Conservation (phyloP, 1,140 invertebrate species). For the Radopholus similis region DNA sequence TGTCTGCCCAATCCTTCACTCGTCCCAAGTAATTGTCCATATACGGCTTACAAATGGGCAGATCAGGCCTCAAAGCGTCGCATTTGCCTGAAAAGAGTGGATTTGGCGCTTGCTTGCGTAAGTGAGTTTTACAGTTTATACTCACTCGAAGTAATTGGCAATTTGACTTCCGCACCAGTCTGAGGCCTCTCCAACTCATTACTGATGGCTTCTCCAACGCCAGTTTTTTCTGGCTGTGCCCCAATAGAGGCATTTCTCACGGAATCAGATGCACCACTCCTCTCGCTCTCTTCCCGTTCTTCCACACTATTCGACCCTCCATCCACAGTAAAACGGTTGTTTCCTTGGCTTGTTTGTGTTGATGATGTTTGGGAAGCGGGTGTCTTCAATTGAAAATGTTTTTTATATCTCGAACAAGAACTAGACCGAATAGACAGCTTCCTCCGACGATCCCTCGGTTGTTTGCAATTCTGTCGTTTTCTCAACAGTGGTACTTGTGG, state of each 20-base stretch:
- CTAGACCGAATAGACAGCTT: not conserved
- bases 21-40: conserved; percentile 42
- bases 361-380: not conserved
- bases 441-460: not conserved
- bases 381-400: too few relatives aligned
- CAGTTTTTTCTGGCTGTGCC: not conserved
- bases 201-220: not conserved
- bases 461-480: not conserved
- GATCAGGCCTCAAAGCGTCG: conserved; percentile 19
- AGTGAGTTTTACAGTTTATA: not conserved
- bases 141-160: conserved; percentile 11
- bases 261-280: too few relatives aligned
- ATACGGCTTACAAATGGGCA: conserved; percentile 34
- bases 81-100: conserved; percentile 19
- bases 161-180: conserved; percentile 2
- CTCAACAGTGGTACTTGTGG: not conserved
- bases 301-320: not conserved
- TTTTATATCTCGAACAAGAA: too few relatives aligned
- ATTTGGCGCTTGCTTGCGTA: not conserved
- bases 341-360: conserved; percentile 2
- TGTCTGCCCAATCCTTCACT: conserved; percentile 38
- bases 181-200: not conserved
- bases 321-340: too few relatives aligned
- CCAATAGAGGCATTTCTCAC: not conserved
- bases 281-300: not conserved